A percentile compares a stretch with the other conserved stretches of the same genome.
Conservation (phyloP, 1,140 invertebrate genomes). For the Drosophila suzukii region DNA sequence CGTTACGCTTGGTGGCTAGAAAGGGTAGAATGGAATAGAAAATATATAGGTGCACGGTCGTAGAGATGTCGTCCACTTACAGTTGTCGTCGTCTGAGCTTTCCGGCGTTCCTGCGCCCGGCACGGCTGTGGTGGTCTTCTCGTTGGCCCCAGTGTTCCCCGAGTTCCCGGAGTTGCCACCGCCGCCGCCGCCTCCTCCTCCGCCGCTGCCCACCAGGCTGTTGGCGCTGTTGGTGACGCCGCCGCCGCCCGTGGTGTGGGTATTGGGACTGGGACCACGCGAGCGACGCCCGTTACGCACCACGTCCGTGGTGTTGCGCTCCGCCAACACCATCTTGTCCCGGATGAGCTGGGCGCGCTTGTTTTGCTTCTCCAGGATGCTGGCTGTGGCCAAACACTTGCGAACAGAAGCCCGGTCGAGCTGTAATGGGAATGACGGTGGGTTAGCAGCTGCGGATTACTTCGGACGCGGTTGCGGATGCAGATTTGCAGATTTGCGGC, state of each 20-base stretch:
- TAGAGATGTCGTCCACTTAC: conserved; percentile 84
- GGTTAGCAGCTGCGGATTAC: not conserved
- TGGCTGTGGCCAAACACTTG: conserved; percentile 17
- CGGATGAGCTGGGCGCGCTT: conserved; percentile 81
- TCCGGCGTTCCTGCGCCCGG: conserved; percentile 86
- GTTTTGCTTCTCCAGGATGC: conserved; percentile 80
- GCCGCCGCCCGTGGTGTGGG: conserved; percentile 86
- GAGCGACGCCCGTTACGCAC: conserved; percentile 93
- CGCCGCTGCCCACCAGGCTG: conserved; percentile 24
- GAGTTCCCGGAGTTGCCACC: conserved; percentile 26
- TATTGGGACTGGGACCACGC: conserved; percentile 94
- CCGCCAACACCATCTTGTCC: conserved; percentile 92
- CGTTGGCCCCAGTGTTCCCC: conserved; percentile 19
- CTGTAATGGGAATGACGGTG: not conserved
- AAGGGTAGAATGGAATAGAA: not conserved
- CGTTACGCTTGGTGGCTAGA: conserved; percentile 81
- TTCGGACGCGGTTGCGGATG: not conserved
- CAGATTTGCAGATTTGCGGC: not conserved
- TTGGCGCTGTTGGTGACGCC: conserved; percentile 23
- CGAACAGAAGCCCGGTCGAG: conserved; percentile 21
- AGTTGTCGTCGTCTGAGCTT: conserved; percentile 92
- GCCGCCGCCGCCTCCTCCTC: conserved; percentile 37
- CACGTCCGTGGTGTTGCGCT: conserved; percentile 91
- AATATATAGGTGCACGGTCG: not conserved
- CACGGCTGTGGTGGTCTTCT: conserved; percentile 52